phyloP scores from a whole-genome alignment of 1,140 invertebrate genomes.

The Anagrus nilaparvatae region DNA sequence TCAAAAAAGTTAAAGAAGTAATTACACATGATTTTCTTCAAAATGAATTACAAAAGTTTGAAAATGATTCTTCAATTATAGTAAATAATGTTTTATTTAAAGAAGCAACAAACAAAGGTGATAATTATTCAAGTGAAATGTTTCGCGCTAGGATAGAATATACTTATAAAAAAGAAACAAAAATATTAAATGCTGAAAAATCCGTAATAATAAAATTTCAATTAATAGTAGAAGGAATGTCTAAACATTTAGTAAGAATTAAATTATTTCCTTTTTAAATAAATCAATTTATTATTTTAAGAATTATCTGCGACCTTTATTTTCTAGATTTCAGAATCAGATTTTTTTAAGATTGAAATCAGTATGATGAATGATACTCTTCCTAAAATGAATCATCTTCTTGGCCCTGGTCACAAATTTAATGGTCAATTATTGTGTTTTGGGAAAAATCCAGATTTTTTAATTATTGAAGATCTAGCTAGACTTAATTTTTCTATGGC shows the following conservation, averaged over 20 bases:
- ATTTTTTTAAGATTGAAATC: conserved; percentile 31
- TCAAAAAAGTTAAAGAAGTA: too few relatives aligned
- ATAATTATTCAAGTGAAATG: conserved; percentile 42
- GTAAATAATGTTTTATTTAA: conserved; percentile 27
- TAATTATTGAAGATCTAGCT: conserved; percentile 44
- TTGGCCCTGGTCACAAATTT: conserved; percentile 17
- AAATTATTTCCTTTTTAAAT: too few relatives aligned
- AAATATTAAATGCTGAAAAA: conserved; percentile 19
- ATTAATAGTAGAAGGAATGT: conserved; percentile 20
- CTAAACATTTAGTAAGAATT: conserved; percentile 22
- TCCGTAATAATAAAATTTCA: conserved; percentile 27
- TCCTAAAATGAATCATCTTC: conserved; percentile 27
- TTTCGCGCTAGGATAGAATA: conserved; percentile 26
- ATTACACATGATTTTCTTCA: conserved; percentile 35
- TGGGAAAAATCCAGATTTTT: conserved; percentile 32
- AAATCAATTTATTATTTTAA: too few relatives aligned
- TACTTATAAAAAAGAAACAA: conserved; percentile 11
- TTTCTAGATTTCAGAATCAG: conserved; percentile 20
- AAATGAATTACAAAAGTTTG: conserved; percentile 30
- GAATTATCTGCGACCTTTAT: conserved; percentile 7
- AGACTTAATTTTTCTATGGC: conserved; percentile 44
- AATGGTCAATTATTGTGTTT: too few relatives aligned
- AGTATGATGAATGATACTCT: conserved; percentile 31
- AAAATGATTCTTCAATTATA: conserved; percentile 26
- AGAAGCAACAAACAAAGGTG: conserved; percentile 35